These are phyloP conservation scores for Salpingus planirostris DNA, from an alignment of 2,888 invertebrate species.

Conservation along the genomic window DNA sequence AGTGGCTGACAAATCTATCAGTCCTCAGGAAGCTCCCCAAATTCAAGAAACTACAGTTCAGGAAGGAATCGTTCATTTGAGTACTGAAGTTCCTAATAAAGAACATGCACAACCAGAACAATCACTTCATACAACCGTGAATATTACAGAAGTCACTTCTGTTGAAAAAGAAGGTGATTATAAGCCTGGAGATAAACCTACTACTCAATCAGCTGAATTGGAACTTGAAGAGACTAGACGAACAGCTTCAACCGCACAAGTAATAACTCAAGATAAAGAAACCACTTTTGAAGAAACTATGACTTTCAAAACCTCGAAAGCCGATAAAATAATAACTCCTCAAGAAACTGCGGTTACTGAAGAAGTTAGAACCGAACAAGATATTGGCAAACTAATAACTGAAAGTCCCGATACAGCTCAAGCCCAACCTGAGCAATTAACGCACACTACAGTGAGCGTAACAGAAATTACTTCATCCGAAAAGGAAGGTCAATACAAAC, in stretches of 20 bases:
- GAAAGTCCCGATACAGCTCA: conserved; percentile 20
- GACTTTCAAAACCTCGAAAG: conserved; percentile 37
- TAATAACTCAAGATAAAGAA: conserved; percentile 12
- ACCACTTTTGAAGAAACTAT: conserved; percentile 11
- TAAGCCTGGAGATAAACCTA: conserved; percentile 20
- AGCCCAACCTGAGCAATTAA: conserved; percentile 30
- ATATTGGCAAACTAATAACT: conserved; percentile 9
- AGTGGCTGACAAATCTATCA: conserved; percentile 26
- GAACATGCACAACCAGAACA: conserved; percentile 14
- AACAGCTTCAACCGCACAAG: conserved; percentile 19
- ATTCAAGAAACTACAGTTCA: conserved; percentile 24
- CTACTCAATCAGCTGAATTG: conserved; percentile 26
- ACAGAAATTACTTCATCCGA: conserved; percentile 21
- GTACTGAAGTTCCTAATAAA: conserved; percentile 13
- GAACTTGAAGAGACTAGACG: conserved; percentile 29
- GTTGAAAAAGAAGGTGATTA: conserved; percentile 28
- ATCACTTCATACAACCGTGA: conserved; percentile 8
- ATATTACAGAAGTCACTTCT: conserved; percentile 14
- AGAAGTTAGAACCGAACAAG: conserved; percentile 15
- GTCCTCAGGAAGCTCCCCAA: conserved; percentile 27
- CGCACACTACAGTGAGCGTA: conserved; percentile 22
- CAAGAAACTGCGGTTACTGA: conserved; percentile 38
- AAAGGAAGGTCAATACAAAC: conserved; percentile 15
- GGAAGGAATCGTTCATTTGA: conserved; percentile 19
- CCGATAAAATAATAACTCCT: conserved; percentile 47